Evolutionary conservation across 2,797 vertebrate genomes (phyloP).

Genomic region (Strix occidentalis): DNA sequence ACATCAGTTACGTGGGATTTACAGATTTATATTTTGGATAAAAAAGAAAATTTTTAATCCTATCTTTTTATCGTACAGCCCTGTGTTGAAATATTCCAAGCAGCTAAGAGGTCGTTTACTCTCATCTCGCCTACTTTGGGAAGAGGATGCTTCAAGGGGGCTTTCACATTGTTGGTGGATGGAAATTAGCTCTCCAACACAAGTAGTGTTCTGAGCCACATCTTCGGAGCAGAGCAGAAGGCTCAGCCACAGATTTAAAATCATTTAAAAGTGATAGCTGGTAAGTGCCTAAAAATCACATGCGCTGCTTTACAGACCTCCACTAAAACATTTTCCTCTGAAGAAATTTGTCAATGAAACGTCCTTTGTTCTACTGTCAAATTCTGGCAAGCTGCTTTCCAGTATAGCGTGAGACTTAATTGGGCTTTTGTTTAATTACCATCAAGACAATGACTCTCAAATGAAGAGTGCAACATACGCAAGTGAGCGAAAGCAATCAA

Average conservation of each 20-base stretch:
- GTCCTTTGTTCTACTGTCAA: slow-evolving; percentile 36
- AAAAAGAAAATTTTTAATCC: not conserved
- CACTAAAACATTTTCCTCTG: not conserved
- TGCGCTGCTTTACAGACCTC: slow-evolving; percentile 20
- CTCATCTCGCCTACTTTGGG: not conserved
- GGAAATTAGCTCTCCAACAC: not conserved
- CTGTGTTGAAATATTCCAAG: not conserved
- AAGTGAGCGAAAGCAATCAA: slow-evolving; percentile 37
- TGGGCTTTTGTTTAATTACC: slow-evolving; percentile 42
- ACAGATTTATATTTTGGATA: not conserved
- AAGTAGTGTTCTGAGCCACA: not conserved
- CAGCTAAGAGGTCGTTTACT: not conserved
- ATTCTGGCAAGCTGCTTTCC: slow-evolving; percentile 31
- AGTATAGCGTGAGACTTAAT: not conserved
- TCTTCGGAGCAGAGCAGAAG: not conserved
- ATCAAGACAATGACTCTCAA: not conserved
- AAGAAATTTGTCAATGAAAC: slow-evolving; percentile 35
- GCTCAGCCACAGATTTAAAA: not conserved
- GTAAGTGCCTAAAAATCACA: not conserved
- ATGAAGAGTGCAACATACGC: slow-evolving; percentile 30
- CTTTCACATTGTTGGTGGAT: not conserved
- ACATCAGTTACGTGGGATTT: not conserved
- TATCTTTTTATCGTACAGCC: not conserved
- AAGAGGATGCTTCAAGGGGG: not conserved
- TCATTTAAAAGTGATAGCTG: not conserved